A percentile compares a stretch with the other conserved stretches of the same genome.
phyloP scores from a whole-genome alignment of 2,797 vertebrate species.

The Premnoplex brunnescens region DNA sequence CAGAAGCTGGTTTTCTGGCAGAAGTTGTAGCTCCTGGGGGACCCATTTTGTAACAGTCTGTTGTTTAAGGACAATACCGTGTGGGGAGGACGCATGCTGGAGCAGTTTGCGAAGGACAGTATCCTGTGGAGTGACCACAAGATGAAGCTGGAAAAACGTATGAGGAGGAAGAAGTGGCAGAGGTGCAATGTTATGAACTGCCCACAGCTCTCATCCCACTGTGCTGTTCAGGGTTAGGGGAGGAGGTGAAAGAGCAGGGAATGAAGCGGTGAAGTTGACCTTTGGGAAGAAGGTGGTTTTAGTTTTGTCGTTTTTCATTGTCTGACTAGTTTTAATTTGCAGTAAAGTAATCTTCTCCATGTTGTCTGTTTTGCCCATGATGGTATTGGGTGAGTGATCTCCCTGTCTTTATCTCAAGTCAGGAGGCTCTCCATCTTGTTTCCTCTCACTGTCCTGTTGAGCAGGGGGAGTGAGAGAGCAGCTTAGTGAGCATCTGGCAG shows the following conservation, averaged over 20 bases:
- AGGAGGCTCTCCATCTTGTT: not conserved
- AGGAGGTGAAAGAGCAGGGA: not conserved
- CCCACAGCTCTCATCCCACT: not conserved
- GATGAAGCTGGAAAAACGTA: not conserved
- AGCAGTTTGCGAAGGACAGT: not conserved
- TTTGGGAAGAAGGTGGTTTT: not conserved
- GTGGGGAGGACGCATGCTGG: not conserved
- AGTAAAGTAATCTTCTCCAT: not conserved
- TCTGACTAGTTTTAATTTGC: not conserved
- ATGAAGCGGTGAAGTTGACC: not conserved
- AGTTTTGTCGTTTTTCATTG: not conserved
- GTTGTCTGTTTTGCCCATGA: not conserved
- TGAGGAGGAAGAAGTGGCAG: not conserved
- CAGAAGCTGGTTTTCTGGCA: not conserved
- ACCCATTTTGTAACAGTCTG: not conserved
- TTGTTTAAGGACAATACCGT: not conserved
- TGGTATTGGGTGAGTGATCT: not conserved
- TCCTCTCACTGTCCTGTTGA: not conserved
- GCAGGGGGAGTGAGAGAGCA: not conserved
- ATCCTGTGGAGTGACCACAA: fast-evolving
- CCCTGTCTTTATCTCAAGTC: not conserved
- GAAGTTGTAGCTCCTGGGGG: not conserved
- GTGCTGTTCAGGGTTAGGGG: fast-evolving
- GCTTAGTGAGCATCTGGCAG: not conserved
- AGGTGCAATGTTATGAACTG: not conserved